Evolutionary conservation across 1,140 invertebrate genomes (phyloP), one percentile per base, ranked within the genome.

Genomic region (Euschistus heros): DNA sequence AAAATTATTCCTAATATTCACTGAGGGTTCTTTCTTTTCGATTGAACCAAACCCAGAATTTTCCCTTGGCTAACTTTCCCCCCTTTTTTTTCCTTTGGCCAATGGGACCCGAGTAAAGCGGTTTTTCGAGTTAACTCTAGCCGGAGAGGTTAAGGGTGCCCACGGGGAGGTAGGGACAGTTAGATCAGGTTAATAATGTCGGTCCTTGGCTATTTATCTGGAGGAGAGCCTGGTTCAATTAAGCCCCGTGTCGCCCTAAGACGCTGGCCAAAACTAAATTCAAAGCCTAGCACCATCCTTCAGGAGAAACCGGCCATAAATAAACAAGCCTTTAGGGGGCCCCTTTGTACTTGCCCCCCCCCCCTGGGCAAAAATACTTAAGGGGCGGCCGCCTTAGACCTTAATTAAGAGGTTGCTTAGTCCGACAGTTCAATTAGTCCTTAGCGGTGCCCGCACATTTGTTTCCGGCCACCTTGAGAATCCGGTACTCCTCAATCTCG

Each of bases 241-340:
- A 64, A 64, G 63, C 42, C 10, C 42, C 47, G 42, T 64, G 63
- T 64, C 44, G 26, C 63, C 63, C 42, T 64, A 64, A 64, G 63
- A 64, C 63, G 63, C 42, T 47, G 63, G 63, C 63, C 63, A 64
- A 64, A 64, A 64, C 63, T 64, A 64, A 64, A 64, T 64, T 64
- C 63, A 64, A 54, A 64, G 42, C 27, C 46, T 52, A 42, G 42
- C n/a, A 64, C 46, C 63, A 64, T 64, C 63, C 63, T 50, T 64
- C 63, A 64, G 63, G 47, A 50, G 42, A 64, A 64, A 64, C 63
- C 63, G 63, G 63, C 63, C 44, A 64, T 64, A 64, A 64, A 64
- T 64, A 64, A 64, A 64, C 63, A 64, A 46, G 63, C 63, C 63
- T 64, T 64, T 64, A 42, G 63, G 46, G 44, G 63, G 61, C 42